Conservation (phyloP, 2,888 invertebrate genomes). For the Phrixothrix hirtus region DNA sequence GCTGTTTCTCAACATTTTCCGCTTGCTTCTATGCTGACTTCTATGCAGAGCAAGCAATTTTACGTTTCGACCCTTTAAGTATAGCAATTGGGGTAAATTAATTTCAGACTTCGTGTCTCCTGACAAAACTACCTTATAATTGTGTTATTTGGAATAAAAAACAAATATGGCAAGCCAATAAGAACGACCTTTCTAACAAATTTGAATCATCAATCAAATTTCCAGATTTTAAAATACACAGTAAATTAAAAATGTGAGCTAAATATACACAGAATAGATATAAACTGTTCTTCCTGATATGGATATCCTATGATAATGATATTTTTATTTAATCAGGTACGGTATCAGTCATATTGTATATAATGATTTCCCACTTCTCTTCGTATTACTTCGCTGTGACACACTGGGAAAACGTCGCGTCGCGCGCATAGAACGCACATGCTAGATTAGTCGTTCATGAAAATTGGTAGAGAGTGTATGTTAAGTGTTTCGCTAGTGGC, state of each 20-base stretch:
- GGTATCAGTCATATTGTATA: background rate
- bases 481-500: slow-evolving; percentile 13
- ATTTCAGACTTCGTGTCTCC: too few relatives aligned
- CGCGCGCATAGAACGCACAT: slow-evolving; percentile 13
- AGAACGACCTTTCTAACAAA: background rate
- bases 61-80: too few relatives aligned
- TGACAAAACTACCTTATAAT: too few relatives aligned
- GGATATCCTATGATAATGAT: background rate
- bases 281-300: background rate
- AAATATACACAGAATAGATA: too few relatives aligned
- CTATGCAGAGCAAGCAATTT: too few relatives aligned
- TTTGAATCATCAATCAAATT: too few relatives aligned
- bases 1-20: too few relatives aligned
- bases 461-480: slow-evolving; percentile 11
- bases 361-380: background rate
- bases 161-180: too few relatives aligned
- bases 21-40: too few relatives aligned
- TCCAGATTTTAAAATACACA: background rate
- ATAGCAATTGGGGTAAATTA: too few relatives aligned
- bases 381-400: background rate
- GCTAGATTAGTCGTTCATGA: slow-evolving; percentile 20
- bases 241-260: background rate
- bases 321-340: background rate
- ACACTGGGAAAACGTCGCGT: background rate
- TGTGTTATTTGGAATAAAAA: too few relatives aligned